Evolutionary conservation across 2,888 invertebrate genomes (phyloP), one percentile per base, ranked within the genome.

Genomic region (Leuctra nigra): DNA sequence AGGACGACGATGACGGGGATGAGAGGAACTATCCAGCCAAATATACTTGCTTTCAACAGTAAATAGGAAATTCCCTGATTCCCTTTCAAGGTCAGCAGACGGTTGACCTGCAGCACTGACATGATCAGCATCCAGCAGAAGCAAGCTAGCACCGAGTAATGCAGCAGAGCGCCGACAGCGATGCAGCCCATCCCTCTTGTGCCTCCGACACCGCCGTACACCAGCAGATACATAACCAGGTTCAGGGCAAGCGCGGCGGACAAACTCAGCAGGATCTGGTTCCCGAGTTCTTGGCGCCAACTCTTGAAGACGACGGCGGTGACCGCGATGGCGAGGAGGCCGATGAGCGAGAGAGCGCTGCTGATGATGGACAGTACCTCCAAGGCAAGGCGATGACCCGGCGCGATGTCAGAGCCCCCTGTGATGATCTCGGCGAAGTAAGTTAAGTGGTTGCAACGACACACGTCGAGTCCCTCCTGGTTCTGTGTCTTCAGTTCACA

Each of bases 101-200:
- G 75, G 55, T 83, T 75, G 67, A 84, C 86, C 68, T 85, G 85
- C 56, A 85, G 70, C 50, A 80, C 71, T 1, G 83, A 84, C 56
- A 84, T 81, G 54, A 86, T 80, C 18, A 85, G 69, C 85, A 86
- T 86, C 86, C 86, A 86, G 65, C 78, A 77, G 65, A 86, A 86
- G 59, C 83, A 78, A 1, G 82, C 78, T 44, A 86, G 69, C 29
- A 86, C 77, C 18, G 83, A 80, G 67, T 84, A 86, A 64, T 86
- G 86, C 35, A 86, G 68, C 3, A 79, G 63, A 6, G 80, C 78
- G 3, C 85, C 84, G n/a, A 83, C 70, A 14, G 72, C 63, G 38
- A 82, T 74, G 65, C 86, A 86, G 29, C 24, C 48, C 13, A 52
- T 69, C 68, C 14, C 39, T 14, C 14, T 18, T 16, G 16, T 33